A percentile compares a stretch with the other conserved stretches of the same genome.
Conservation (phyloP, 2,888 invertebrate genomes). For the Nephrotoma flavescens region DNA sequence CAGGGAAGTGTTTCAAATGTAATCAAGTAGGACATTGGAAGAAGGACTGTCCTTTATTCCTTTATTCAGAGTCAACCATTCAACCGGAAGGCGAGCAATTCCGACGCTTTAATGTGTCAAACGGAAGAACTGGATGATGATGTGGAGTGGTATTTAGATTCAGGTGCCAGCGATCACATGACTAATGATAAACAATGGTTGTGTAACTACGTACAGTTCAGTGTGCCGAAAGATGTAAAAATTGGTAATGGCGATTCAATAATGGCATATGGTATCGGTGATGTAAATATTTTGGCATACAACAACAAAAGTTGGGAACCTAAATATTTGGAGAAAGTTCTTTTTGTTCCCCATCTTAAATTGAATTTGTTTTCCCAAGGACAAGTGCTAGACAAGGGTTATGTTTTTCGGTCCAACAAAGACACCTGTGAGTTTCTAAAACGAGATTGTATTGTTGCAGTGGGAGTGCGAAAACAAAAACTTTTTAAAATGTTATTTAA, state of each 20-base stretch:
- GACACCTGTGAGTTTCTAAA: slow-evolving; percentile 9
- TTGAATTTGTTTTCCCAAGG: slow-evolving; percentile 9
- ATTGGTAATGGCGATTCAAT: slow-evolving; percentile 13
- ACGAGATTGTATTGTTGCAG: slow-evolving; percentile 8
- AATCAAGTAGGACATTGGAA: slow-evolving; percentile 14
- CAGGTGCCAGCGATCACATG: slow-evolving; percentile 16
- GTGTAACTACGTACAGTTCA: no score
- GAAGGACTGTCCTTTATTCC: slow-evolving; percentile 11
- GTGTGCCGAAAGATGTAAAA: not conserved
- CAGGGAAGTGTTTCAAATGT: slow-evolving; percentile 13
- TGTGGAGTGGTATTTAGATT: slow-evolving; percentile 13
- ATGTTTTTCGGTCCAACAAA: not conserved
- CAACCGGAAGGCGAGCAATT: not conserved
- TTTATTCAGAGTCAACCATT: not conserved
- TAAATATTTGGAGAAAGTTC: slow-evolving; percentile 11
- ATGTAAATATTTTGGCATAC: slow-evolving; percentile 11
- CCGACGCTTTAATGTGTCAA: not conserved
- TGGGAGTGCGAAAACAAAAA: slow-evolving; percentile 9
- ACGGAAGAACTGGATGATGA: not conserved
- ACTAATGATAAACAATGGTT: not conserved
- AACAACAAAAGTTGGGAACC: slow-evolving; percentile 6
- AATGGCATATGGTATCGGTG: slow-evolving; percentile 10
- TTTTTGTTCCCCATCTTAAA: slow-evolving; percentile 12
- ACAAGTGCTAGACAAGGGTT: slow-evolving; percentile 7
- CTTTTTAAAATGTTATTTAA: slow-evolving; percentile 9